Percentiles rank a stretch among this genome's conserved stretches.
Conservation (phyloP, 35 echinoderm and acorn worm species). For the Amphiura filiformis region DNA sequence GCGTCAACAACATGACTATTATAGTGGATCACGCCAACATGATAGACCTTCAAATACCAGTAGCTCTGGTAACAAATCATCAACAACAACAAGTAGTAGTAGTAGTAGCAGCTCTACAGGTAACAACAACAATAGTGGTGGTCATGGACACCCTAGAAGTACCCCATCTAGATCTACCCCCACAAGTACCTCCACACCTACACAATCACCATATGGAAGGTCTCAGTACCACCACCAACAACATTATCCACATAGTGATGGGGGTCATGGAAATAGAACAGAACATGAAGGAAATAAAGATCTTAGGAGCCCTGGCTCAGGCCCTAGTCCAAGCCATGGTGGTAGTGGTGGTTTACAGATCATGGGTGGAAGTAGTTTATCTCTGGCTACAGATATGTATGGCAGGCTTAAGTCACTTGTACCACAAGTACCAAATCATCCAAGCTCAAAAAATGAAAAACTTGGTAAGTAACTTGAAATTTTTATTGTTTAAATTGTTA, state of each 20-base stretch:
- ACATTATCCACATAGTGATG: neutral
- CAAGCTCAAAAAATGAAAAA: neutral
- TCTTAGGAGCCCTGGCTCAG: neutral
- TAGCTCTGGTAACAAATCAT: neutral
- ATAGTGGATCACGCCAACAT: neutral
- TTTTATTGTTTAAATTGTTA: too few relatives aligned
- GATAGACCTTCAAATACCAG: neutral
- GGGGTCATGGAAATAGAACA: neutral
- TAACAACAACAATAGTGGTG: constrained; percentile 1
- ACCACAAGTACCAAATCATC: constrained; percentile 20
- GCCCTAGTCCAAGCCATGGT: neutral
- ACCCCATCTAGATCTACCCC: constrained; percentile 2
- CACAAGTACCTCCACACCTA: constrained; percentile 13
- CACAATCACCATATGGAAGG: constrained; percentile 7
- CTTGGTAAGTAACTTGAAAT: constrained; percentile 21
- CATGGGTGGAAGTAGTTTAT: constrained; percentile 44
- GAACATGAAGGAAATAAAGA: neutral
- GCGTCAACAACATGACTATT: constrained; percentile 14
- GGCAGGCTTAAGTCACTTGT: constrained; percentile 90
- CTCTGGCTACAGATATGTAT: constrained; percentile 91
- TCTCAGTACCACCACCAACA: constrained; percentile 10
- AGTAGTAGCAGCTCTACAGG: neutral
- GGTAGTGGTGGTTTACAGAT: neutral
- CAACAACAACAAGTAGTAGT: constrained; percentile 7
- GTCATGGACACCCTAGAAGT: constrained; percentile 1